Conservation (phyloP, 2,113 vertebrate genomes). For the Hippolais icterina region DNA sequence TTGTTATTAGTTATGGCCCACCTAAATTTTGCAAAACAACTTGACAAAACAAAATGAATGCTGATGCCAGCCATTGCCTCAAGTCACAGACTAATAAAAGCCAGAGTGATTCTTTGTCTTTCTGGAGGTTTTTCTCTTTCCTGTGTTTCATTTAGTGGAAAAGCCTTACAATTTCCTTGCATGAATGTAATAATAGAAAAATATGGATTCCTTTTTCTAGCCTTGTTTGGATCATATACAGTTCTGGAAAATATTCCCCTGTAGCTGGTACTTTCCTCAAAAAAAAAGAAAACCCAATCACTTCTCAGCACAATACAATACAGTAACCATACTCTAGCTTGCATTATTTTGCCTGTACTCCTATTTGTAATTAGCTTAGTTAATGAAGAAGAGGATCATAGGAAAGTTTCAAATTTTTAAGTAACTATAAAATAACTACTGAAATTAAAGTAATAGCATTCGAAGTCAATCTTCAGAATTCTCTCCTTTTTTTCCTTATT, state of each 20-base stretch:
- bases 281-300: background rate
- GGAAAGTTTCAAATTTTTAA: background rate
- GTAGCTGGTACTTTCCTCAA: background rate
- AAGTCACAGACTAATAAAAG: background rate
- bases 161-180: background rate
- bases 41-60: background rate
- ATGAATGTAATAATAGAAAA: background rate
- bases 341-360: background rate
- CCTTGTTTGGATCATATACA: background rate
- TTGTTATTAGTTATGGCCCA: background rate
- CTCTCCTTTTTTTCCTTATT: background rate
- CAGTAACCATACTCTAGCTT: background rate
- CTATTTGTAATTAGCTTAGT: background rate
- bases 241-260: background rate
- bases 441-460: background rate
- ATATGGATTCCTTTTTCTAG: background rate
- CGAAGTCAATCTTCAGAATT: background rate
- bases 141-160: background rate
- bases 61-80: background rate
- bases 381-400: background rate
- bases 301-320: background rate
- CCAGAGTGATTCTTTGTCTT: background rate
- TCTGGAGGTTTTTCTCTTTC: background rate
- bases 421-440: background rate
- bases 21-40: background rate